These are phyloP conservation scores for Mythimna lalbum DNA, from an alignment of 2,888 invertebrate genomes.

Conservation along the genomic window DNA sequence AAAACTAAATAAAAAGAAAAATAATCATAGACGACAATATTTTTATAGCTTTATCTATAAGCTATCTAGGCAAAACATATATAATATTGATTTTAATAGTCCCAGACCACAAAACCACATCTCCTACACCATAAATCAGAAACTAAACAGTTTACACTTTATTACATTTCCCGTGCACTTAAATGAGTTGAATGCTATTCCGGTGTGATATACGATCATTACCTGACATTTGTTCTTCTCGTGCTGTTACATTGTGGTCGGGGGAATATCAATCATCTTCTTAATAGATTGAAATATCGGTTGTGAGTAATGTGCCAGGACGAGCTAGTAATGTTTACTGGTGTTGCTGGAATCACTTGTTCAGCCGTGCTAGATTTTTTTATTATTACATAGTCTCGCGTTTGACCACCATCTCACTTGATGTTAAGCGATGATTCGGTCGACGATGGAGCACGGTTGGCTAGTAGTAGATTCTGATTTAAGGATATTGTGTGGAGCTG, in stretches of 20 bases:
- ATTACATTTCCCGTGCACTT: constrained; percentile 33
- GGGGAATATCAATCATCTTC: constrained; percentile 48
- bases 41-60: no score
- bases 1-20: no score
- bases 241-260: constrained; percentile 55
- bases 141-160: constrained; percentile 38
- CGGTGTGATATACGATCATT: constrained; percentile 49
- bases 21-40: no score
- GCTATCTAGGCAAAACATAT: no score
- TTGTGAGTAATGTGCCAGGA: constrained; percentile 42
- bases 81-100: neutral
- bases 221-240: constrained; percentile 53
- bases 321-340: constrained; percentile 35
- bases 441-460: no score
- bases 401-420: no score
- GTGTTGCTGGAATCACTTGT: constrained; percentile 29
- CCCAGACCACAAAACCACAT: neutral
- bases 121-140: constrained; percentile 15
- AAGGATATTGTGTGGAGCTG: neutral
- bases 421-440: no score
- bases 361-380: constrained; percentile 12
- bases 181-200: constrained; percentile 37
- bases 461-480: constrained; percentile 16
- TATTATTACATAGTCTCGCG: no score
- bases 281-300: constrained; percentile 56